phyloP scores from a whole-genome alignment of 1,140 invertebrate genomes.

The Musca domestica region DNA sequence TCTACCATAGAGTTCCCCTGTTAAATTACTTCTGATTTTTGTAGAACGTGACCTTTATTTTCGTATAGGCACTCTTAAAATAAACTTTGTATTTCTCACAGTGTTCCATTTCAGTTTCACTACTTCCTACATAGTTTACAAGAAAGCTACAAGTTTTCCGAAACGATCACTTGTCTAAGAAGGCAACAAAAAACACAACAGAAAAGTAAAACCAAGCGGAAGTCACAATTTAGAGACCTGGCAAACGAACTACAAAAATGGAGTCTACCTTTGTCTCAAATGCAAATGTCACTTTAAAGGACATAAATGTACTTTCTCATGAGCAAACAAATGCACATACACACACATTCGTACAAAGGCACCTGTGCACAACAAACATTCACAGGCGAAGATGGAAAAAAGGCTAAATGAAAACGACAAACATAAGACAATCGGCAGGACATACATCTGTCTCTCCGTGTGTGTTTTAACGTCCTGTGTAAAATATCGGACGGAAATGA shows the following conservation, averaged over 20 bases:
- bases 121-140: background rate
- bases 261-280: slow-evolving; percentile 5
- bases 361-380: too few relatives aligned
- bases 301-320: background rate
- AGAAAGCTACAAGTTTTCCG: background rate
- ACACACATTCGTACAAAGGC: too few relatives aligned
- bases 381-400: background rate
- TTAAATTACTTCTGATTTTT: too few relatives aligned
- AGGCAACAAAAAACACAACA: background rate
- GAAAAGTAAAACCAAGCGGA: background rate
- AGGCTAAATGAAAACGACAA: background rate
- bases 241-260: slow-evolving; percentile 6
- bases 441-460: background rate
- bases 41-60: too few relatives aligned
- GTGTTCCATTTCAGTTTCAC: background rate
- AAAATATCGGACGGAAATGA: too few relatives aligned
- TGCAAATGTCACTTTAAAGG: slow-evolving; percentile 16
- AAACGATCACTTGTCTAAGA: slow-evolving; percentile 16
- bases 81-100: background rate
- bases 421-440: background rate
- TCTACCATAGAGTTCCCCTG: too few relatives aligned
- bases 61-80: too few relatives aligned
- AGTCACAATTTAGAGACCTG: background rate
- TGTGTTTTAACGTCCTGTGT: too few relatives aligned
- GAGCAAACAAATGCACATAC: too few relatives aligned